Evolutionary conservation across 2,113 vertebrate species (phyloP).

Genomic region (Neodontobutis hainanensis): DNA sequence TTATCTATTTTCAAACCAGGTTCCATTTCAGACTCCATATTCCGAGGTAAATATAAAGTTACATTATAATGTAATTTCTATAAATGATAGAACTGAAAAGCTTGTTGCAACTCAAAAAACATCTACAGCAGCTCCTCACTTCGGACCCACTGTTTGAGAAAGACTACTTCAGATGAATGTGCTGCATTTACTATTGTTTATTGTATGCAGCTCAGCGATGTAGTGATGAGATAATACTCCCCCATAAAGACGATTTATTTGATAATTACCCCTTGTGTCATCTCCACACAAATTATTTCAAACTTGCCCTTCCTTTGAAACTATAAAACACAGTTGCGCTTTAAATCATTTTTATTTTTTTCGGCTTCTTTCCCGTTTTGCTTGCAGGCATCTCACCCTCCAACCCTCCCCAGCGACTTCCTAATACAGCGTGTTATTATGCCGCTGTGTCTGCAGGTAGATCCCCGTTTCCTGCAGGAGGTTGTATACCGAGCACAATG

Average conservation of each 20-base stretch:
- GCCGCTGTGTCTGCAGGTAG: slow-evolving; percentile 49
- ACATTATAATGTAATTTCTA: too few relatives aligned
- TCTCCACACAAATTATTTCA: slow-evolving; percentile 39
- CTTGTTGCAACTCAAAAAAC: too few relatives aligned
- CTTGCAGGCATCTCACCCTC: slow-evolving; percentile 34
- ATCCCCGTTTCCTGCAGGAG: slow-evolving; percentile 61
- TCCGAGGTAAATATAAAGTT: too few relatives aligned
- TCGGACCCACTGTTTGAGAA: not conserved
- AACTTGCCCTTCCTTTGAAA: slow-evolving; percentile 28
- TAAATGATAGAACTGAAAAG: too few relatives aligned
- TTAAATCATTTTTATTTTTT: slow-evolving; percentile 45
- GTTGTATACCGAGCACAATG: slow-evolving; percentile 46
- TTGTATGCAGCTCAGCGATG: not conserved
- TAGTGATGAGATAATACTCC: slow-evolving; percentile 2
- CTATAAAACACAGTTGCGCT: slow-evolving; percentile 20
- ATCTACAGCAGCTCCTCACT: too few relatives aligned
- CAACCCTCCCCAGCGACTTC: slow-evolving; percentile 18
- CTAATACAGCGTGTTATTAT: slow-evolving; percentile 11
- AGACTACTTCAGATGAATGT: not conserved
- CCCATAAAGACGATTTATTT: slow-evolving; percentile 32
- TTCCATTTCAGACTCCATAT: too few relatives aligned
- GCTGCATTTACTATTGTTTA: not conserved
- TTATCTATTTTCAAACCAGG: too few relatives aligned
- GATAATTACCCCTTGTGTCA: slow-evolving; percentile 23
- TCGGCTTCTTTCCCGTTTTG: slow-evolving; percentile 28